Evolutionary conservation across 1,140 invertebrate species (phyloP).

Genomic region (Calephelis virginiensis): DNA sequence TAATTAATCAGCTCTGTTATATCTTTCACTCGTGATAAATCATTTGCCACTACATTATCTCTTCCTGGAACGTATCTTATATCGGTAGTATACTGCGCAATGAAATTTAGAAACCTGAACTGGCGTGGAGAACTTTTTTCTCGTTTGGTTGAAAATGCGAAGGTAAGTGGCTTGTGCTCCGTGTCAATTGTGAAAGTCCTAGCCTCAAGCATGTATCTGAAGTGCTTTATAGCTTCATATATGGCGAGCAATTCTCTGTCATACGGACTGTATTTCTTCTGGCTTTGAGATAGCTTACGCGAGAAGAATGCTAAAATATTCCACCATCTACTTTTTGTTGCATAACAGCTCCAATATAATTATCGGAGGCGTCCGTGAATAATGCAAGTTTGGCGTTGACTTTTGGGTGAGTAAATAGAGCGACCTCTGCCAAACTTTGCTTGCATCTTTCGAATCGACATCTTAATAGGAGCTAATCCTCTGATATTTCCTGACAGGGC

Average conservation of each 20-base stretch:
- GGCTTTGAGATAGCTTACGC: conserved; percentile 42
- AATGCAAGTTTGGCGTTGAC: conserved; percentile 28
- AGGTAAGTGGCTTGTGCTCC: conserved; percentile 65
- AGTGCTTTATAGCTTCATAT: too few relatives aligned
- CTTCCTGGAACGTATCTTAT: conserved; percentile 23
- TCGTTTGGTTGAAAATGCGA: conserved; percentile 38
- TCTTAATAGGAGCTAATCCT: not conserved
- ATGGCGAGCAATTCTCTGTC: conserved; percentile 45
- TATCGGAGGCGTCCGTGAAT: conserved; percentile 55
- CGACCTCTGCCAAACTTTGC: conserved; percentile 38
- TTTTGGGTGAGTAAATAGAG: conserved; percentile 40
- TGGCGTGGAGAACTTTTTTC: conserved; percentile 25
- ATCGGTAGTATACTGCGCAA: conserved; percentile 31
- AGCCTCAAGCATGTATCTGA: conserved; percentile 51
- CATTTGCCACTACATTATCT: conserved; percentile 36
- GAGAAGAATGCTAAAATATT: conserved; percentile 61
- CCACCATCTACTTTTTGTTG: conserved; percentile 43
- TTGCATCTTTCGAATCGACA: conserved; percentile 55
- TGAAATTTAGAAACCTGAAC: too few relatives aligned
- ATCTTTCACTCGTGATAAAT: conserved; percentile 20
- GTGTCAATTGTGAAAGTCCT: conserved; percentile 47
- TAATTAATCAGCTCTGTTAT: conserved; percentile 5
- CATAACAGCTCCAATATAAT: conserved; percentile 51
- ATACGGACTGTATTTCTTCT: too few relatives aligned
- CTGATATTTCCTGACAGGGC: not conserved